These are phyloP conservation scores for Folsomia manolachei DNA, from an alignment of 2,888 invertebrate species.

Conservation along the genomic window DNA sequence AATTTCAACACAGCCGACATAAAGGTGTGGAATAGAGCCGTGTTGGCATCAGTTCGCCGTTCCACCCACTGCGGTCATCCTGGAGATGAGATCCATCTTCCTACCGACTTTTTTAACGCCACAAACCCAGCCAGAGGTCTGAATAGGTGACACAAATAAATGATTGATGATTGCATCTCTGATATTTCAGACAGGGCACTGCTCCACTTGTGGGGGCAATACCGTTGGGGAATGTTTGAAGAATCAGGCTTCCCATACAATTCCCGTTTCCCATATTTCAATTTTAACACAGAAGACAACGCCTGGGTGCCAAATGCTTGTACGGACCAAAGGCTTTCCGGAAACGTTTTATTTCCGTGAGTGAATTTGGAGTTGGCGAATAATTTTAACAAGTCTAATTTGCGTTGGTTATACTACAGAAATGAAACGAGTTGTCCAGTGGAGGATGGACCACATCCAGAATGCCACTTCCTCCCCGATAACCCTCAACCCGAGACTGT, in stretches of 20 bases:
- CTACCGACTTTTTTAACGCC: conserved; percentile 1
- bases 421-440: neutral
- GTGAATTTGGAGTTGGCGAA: neutral
- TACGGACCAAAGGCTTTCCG: neutral
- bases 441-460: neutral
- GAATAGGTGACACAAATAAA: no score
- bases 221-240: conserved; percentile 20
- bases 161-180: neutral
- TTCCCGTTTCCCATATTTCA: conserved; percentile 14
- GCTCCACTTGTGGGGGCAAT: conserved; percentile 14
- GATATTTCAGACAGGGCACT: conserved; percentile 9
- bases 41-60: neutral
- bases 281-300: neutral
- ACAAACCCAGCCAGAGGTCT: neutral
- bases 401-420: neutral
- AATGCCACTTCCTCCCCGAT: conserved; percentile 1
- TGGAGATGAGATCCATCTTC: neutral
- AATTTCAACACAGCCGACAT: conserved; percentile 15
- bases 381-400: no score
- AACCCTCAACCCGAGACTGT: neutral
- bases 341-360: neutral
- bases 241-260: conserved; percentile 5
- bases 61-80: conserved; percentile 16
- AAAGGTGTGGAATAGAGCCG: neutral
- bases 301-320: conserved; percentile 11